phyloP scores from a whole-genome alignment of 2,888 invertebrate species.

The Tanytarsus gracilentus region DNA sequence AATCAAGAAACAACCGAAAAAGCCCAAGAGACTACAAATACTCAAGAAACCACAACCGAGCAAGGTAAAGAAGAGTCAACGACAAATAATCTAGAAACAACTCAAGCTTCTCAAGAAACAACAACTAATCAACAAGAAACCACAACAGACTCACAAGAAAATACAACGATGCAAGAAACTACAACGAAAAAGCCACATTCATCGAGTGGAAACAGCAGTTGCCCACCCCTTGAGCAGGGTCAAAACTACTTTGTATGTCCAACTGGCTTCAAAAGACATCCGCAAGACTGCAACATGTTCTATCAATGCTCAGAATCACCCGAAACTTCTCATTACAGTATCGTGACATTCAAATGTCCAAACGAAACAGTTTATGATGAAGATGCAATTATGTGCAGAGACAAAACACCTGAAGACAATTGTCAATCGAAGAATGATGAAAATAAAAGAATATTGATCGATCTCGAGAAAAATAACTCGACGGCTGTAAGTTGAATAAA shows the following conservation, averaged over 20 bases:
- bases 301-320: conserved; percentile 68
- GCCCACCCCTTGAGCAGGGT: conserved; percentile 53
- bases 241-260: conserved; percentile 69
- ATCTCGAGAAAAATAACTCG: conserved; percentile 13
- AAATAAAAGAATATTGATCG: conserved; percentile 42
- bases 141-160: conserved; percentile 29
- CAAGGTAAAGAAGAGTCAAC: neutral
- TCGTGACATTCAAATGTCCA: conserved; percentile 66
- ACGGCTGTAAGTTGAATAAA: neutral
- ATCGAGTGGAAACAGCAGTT: conserved; percentile 42
- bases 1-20: neutral
- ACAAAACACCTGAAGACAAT: conserved; percentile 48
- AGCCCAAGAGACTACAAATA: neutral
- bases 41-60: conserved; percentile 31
- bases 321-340: conserved; percentile 59
- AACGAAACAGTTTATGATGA: conserved; percentile 69
- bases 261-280: conserved; percentile 73
- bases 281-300: conserved; percentile 72
- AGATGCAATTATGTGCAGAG: conserved; percentile 59
- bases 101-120: neutral
- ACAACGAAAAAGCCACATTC: conserved; percentile 6
- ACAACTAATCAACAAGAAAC: conserved; percentile 2
- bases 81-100: neutral
- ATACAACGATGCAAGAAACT: conserved; percentile 1
- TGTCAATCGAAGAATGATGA: conserved; percentile 14